phyloP scores from a whole-genome alignment of 1,140 invertebrate genomes.

The Habropoda laboriosa region DNA sequence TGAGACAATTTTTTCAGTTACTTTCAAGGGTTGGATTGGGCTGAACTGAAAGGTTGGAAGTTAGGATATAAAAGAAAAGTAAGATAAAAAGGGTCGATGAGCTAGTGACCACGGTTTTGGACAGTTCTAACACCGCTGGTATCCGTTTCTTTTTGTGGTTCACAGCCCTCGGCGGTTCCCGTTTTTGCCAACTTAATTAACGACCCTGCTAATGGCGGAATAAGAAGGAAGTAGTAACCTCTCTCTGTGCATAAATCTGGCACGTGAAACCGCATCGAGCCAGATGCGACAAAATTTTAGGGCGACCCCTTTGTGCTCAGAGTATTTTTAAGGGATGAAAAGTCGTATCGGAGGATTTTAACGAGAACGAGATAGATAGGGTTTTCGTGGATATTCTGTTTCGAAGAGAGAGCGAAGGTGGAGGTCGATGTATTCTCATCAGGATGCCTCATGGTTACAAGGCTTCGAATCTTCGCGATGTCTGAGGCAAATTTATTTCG shows the following conservation, averaged over 20 bases:
- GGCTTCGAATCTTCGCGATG: neutral
- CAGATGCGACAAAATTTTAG: constrained; percentile 18
- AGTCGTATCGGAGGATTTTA: neutral
- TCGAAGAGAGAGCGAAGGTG: too few species aligned
- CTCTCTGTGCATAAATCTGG: constrained; percentile 35
- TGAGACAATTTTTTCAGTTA: too few species aligned
- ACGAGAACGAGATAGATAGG: too few species aligned
- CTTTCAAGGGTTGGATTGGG: too few species aligned
- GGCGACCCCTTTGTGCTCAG: too few species aligned
- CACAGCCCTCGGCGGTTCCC: neutral
- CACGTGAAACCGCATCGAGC: constrained; percentile 1
- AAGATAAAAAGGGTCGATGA: constrained; percentile 21
- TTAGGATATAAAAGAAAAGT: neutral
- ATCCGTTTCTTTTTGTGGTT: constrained; percentile 34
- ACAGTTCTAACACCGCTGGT: constrained; percentile 27
- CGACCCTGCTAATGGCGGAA: constrained; percentile 56
- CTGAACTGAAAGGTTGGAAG: neutral
- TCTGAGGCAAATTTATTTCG: neutral
- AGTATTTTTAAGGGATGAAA: neutral
- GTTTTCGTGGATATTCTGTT: too few species aligned
- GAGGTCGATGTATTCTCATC: too few species aligned
- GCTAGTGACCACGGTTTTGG: constrained; percentile 34
- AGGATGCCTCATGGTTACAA: neutral
- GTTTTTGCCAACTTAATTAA: constrained; percentile 68
- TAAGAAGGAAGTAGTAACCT: constrained; percentile 40